Percentiles rank a stretch among this genome's conserved stretches.
Evolutionary conservation across 2,113 vertebrate genomes (phyloP).

Genomic region (Hyaena hyaena): DNA sequence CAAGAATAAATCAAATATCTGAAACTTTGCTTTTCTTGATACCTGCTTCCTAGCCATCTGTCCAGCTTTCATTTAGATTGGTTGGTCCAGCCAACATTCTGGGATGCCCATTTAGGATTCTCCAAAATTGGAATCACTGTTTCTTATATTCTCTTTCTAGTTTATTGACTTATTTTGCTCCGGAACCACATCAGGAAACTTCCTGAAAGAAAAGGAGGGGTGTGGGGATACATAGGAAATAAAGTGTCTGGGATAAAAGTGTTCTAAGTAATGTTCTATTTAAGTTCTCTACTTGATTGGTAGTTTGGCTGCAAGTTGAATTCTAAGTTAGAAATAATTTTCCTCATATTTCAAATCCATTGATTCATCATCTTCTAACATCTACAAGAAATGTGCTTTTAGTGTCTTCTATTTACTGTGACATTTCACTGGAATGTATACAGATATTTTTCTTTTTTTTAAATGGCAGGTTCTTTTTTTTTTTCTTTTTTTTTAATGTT

Average conservation of each 20-base stretch:
- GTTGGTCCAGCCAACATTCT: neutral
- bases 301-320: constrained; percentile 5
- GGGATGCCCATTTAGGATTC: neutral
- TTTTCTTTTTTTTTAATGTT: too few species aligned
- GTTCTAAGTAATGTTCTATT: neutral
- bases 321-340: neutral
- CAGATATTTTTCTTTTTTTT: neutral
- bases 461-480: neutral
- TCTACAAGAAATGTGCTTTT: neutral
- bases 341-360: neutral
- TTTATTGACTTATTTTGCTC: neutral
- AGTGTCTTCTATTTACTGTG: neutral
- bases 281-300: neutral
- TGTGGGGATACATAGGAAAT: neutral
- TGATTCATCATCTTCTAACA: neutral
- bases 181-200: neutral
- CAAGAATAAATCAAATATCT: neutral
- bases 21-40: neutral
- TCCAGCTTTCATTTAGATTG: neutral
- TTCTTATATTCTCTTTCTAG: neutral
- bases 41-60: neutral
- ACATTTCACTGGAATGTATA: neutral
- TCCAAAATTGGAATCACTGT: neutral
- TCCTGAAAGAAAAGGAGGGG: neutral
- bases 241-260: neutral